Evolutionary conservation across 2,113 vertebrate species (phyloP).

Genomic region (Hydrolagus affinis): DNA sequence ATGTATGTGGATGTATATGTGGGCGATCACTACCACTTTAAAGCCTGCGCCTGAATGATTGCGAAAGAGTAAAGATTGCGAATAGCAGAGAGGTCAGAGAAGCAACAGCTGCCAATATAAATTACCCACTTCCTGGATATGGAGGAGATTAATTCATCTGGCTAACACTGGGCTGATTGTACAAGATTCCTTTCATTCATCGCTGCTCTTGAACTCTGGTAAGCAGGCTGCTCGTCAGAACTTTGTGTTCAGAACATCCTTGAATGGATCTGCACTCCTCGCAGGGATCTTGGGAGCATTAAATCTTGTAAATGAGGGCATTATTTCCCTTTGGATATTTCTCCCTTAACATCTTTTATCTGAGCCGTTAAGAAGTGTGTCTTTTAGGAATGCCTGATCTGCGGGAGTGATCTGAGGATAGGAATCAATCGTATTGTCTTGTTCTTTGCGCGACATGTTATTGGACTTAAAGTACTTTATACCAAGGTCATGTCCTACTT

Average conservation of each 20-base stretch:
- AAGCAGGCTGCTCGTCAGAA: not conserved
- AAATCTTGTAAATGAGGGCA: not conserved
- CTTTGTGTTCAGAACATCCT: not conserved
- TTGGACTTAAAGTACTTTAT: not conserved
- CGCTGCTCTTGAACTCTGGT: not conserved
- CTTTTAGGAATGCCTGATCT: not conserved
- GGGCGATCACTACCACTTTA: not conserved
- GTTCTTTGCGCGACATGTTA: not conserved
- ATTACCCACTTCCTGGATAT: slow-evolving; percentile 25
- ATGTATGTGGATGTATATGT: too few relatives aligned
- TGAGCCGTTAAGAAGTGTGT: not conserved
- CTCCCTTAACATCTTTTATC: not conserved
- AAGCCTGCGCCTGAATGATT: not conserved
- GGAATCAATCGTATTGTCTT: not conserved
- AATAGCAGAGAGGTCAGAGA: not conserved
- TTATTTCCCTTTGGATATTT: not conserved
- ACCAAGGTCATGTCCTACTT: too few relatives aligned
- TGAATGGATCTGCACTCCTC: not conserved
- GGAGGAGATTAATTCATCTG: not conserved
- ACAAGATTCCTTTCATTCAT: not conserved
- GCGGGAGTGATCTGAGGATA: not conserved
- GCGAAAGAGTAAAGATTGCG: not conserved
- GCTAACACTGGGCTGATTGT: not conserved
- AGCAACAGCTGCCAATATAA: slow-evolving; percentile 1
- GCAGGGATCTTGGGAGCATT: not conserved